Base-by-base conservation (phyloP, 1,140 invertebrate species). In the Agrilus planipennis region DNA sequence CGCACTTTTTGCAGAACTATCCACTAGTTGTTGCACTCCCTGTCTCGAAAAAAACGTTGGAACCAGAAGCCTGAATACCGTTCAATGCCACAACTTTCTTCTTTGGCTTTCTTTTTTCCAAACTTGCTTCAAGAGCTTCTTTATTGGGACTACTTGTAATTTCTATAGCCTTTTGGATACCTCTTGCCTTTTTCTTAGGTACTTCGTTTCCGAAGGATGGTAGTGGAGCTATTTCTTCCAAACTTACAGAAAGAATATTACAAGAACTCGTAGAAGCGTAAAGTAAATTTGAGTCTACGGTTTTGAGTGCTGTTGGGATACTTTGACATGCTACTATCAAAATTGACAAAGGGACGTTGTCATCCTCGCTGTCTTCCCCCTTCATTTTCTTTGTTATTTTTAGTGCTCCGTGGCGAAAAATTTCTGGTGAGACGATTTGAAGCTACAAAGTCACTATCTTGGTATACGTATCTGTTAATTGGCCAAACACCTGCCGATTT, bases 401-500 rank as follows among this genome's bases (percentile, higher is more conserved):
- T n/a, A n/a, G n/a, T n/a, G n/a, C n/a, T n/a, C n/a, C n/a, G n/a
- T n/a, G n/a, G n/a, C n/a, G n/a, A n/a, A n/a, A n/a, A n/a, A n/a
- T n/a, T n/a, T n/a, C n/a, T n/a, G n/a, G n/a, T n/a, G n/a, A n/a
- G n/a, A n/a, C n/a, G n/a, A n/a, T 31, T 15, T 31, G 12, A 6
- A 5, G 29, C 16, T 17, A n/a, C 32, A 34, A 16, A 34, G 14
- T 34, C 32, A 34, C 4, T 3, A 17, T 18, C 32, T 4, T n/a
- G 20, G 53, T 63, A 63, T 37, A 61, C 46, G 46, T 57, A 32
- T 28, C 45, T 45, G 49, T 62, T 60, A 7, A 58, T 25, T 18
- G 63, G 59, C 45, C 52, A 63, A 43, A 67, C 54, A 22, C 58
- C 61, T 37, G 52, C 53, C 30, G 28, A 46, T 47, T 47, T 44